Evolutionary conservation across 2,888 invertebrate species (phyloP).

Genomic region (Platypus cylindrus): DNA sequence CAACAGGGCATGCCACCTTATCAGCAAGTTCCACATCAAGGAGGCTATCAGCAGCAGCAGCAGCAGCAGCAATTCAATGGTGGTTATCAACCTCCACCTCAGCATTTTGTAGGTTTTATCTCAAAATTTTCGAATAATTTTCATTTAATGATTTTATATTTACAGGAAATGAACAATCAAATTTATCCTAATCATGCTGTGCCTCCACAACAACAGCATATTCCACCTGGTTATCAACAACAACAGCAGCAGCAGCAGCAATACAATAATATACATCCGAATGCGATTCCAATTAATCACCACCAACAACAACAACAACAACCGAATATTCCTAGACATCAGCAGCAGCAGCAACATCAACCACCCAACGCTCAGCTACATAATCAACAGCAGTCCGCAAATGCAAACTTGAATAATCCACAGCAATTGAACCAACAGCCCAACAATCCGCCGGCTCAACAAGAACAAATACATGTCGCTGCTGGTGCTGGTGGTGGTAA

Average conservation of each 20-base stretch:
- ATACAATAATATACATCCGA: conserved; percentile 1
- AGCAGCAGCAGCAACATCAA: conserved; percentile 2
- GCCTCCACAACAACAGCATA: conserved; percentile 18
- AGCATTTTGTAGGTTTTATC: no score
- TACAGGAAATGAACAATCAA: no score
- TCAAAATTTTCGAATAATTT: no score
- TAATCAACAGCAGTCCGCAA: conserved; percentile 4
- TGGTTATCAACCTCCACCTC: conserved; percentile 17
- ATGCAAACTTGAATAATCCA: conserved; percentile 1
- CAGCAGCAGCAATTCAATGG: conserved; percentile 12
- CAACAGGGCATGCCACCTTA: no score
- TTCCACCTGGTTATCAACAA: conserved; percentile 13
- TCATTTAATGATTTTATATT: no score
- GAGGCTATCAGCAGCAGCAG: conserved; percentile 9
- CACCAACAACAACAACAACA: conserved; percentile 8
- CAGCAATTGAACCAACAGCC: conserved; percentile 19
- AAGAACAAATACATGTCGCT: no score
- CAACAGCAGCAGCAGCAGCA: conserved; percentile 3
- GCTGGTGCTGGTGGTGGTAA: no score
- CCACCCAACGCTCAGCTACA: conserved; percentile 3
- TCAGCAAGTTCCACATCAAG: conserved; percentile 2
- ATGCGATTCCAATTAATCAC: conserved; percentile 13
- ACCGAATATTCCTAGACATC: conserved; percentile 5
- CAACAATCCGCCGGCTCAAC: no score
- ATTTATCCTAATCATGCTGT: conserved; percentile 8